Evolutionary conservation across 1,140 invertebrate species (phyloP), one percentile per base, ranked within the genome.

Genomic region (Diuraphis noxia): DNA sequence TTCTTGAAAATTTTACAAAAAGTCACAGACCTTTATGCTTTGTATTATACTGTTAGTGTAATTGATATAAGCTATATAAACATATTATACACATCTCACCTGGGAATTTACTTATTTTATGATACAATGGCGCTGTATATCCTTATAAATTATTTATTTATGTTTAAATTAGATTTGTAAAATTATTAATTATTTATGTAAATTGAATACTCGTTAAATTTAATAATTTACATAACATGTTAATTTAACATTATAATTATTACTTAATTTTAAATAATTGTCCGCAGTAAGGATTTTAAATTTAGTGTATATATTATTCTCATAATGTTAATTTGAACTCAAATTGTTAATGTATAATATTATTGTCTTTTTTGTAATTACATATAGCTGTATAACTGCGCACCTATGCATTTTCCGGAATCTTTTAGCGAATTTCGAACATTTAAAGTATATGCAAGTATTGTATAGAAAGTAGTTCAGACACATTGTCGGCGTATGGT

Each of bases 131-230:
- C 13, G 17, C 56, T 72, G 56, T 72, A 34, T 72, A 34, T 72
- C n/a, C 56, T 72, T 72, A 72, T 72, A n/a, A 72, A n/a, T 72
- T n/a, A 72, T 72, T 72, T 72, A 72, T 72, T 72, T n/a, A 72
- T 72, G 30, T 72, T 72, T 72, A 72, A 30, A n/a, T 6, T 72
- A n/a, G 46, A 49, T 63, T 63, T 63, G 56, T 30, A 63, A 13
- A 49, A 49, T 4, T 49, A 49, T 63, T n/a, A 63, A 63, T 63
- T n/a, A 56, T 56, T 56, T 56, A 6, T 72, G 56, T 72, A 72
- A 17, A 72, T 72, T 72, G n/a, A 72, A 72, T n/a, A 72, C n/a
- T 72, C 30, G 56, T 72, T 72, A 72, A 72, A 72, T 72, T n/a
- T n/a, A n/a, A 72, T 72, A 72, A 34, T n/a, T 72, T n/a, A 72